Percentiles rank a stretch among this genome's conserved stretches.
These are phyloP conservation scores for Aphelenchoides fujianensis DNA, from an alignment of 1,140 invertebrate species.

Conservation along the genomic window DNA sequence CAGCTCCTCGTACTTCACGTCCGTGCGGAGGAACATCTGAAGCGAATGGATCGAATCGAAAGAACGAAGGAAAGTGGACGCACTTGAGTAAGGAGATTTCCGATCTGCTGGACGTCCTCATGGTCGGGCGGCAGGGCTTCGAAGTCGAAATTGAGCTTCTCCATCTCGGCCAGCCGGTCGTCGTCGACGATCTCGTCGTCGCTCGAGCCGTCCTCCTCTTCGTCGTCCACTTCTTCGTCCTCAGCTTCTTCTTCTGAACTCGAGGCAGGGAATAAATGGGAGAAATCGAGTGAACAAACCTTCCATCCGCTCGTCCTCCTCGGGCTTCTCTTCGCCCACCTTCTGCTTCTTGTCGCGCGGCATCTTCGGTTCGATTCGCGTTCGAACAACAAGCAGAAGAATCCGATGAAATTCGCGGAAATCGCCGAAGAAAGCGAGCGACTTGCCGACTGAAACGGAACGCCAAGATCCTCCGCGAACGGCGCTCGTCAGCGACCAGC, in stretches of 20 bases:
- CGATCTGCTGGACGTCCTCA: conserved; percentile 34
- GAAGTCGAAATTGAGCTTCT: conserved; percentile 48
- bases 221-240: conserved; percentile 16
- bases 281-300: too few relatives aligned
- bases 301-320: background rate
- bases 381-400: too few relatives aligned
- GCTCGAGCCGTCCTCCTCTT: conserved; percentile 13
- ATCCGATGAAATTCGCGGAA: too few relatives aligned
- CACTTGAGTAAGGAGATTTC: conserved; percentile 45
- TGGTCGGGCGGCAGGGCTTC: conserved; percentile 44
- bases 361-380: too few relatives aligned
- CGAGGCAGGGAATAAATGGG: too few relatives aligned
- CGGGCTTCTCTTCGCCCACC: too few relatives aligned
- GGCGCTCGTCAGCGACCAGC: too few relatives aligned
- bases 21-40: conserved; percentile 44
- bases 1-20: conserved; percentile 39
- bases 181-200: conserved; percentile 17
- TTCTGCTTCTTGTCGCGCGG: too few relatives aligned
- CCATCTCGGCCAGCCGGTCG: conserved; percentile 38
- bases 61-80: conserved; percentile 4
- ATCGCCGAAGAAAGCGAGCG: too few relatives aligned
- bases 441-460: too few relatives aligned
- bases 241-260: conserved; percentile 32
- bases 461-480: too few relatives aligned
- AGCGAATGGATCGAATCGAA: conserved; percentile 28